Percentiles rank a stretch among this genome's conserved stretches.
These are phyloP conservation scores for Neelides sp. DNA, from an alignment of 1,140 invertebrate genomes.

Conservation along the genomic window DNA sequence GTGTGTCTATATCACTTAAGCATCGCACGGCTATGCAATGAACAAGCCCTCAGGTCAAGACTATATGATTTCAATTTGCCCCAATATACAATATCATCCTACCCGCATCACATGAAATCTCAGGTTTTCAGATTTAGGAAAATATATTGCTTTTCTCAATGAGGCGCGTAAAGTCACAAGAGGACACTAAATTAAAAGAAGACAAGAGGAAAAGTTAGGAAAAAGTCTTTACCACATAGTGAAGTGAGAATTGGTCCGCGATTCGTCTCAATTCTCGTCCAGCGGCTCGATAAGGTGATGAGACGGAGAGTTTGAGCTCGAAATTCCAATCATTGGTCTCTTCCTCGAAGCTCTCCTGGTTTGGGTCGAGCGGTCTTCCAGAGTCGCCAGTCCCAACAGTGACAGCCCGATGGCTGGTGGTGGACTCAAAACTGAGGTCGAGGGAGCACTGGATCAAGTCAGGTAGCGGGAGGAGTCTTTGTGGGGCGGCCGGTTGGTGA, in stretches of 20 bases:
- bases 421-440: no score
- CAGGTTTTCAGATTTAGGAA: no score
- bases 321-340: neutral
- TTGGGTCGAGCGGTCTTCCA: no score
- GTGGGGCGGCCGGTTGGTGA: no score
- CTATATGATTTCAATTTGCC: no score
- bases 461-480: constrained; percentile 9
- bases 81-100: no score
- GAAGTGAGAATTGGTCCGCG: constrained; percentile 14
- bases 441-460: constrained; percentile 15
- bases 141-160: constrained; percentile 3
- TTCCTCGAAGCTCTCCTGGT: neutral
- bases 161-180: constrained; percentile 15
- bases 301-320: constrained; percentile 1
- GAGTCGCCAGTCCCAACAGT: neutral
- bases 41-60: no score
- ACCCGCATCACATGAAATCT: no score
- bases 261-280: constrained; percentile 8
- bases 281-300: neutral
- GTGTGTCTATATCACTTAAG: no score
- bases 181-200: neutral
- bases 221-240: neutral
- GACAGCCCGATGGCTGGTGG: constrained; percentile 1
- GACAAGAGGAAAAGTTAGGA: neutral
- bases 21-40: no score